Base-by-base conservation (phyloP, 2,113 vertebrate genomes). In the Bucco capensis region DNA sequence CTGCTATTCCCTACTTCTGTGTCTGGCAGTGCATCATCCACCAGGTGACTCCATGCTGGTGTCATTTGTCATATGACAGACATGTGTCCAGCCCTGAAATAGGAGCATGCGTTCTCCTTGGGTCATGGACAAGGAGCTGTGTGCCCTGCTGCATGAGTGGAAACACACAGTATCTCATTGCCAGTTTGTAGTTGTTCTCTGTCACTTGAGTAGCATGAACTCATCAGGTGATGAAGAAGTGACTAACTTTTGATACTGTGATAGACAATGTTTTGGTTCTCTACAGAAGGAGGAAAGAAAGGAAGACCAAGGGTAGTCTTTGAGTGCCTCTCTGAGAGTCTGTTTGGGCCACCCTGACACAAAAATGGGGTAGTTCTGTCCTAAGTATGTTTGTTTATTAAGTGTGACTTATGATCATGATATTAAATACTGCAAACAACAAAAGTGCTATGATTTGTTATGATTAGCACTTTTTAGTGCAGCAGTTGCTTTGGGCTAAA, bases 371-470 rank as follows among this genome's bases (percentile, higher is more conserved):
- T 64, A 57, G 58, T 82, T 89, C 31, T 78, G 28, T 51, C 28
- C 31, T 49, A 64, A 83, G 27, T 31, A n/a, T 69, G 16, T 64
- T 88, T 80, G 58, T 87, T 93, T 84, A 82, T 84, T n/a, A 74
- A 56, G 57, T 90, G 71, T 0, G 6, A 82, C 33, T 92, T 81
- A 46, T 1, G 8, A 31, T 90, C 30, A 15, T 2, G 2, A 9
- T 78, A 69, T 65, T 93, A 69, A 92, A 62, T 22, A 21, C 10
- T 50, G 46, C 85, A 76, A 96, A 85, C 81, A 92, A 27, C 37
- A 57, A 19, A 78, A 38, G 17, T 69, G n/a, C 46, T 65, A 5
- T 61, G 62, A 79, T 76, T 91, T 87, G 31, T 85, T 92, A 49
- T 42, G 58, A 54, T 93, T 91, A 94, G 54, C 27, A 27, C 70